Evolutionary conservation across 2,888 invertebrate species (phyloP).

Genomic region (Nebria brevicollis): DNA sequence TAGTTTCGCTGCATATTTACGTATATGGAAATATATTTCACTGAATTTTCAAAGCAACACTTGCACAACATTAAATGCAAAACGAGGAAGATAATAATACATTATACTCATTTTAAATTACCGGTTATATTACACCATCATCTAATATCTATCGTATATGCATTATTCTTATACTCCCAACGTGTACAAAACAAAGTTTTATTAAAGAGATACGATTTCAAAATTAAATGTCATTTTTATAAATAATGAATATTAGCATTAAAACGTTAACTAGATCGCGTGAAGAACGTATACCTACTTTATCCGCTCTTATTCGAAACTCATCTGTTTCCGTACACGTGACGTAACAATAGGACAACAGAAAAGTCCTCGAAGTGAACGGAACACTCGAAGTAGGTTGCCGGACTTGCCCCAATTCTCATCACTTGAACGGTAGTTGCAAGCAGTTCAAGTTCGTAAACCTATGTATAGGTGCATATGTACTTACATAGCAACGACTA

Average conservation of each 20-base stretch:
- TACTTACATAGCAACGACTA: neutral
- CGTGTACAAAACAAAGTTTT: no score
- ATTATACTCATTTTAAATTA: no score
- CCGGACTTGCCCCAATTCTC: conserved; percentile 6
- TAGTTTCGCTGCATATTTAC: neutral
- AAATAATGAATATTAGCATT: neutral
- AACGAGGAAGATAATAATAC: no score
- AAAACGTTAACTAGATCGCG: neutral
- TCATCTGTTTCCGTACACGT: conserved; percentile 3
- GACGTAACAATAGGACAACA: conserved; percentile 19
- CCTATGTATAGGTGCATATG: neutral
- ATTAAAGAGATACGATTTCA: no score
- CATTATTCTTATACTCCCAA: no score
- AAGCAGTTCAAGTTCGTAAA: neutral
- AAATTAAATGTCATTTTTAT: no score
- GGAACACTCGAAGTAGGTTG: conserved; percentile 6
- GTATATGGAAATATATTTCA: neutral
- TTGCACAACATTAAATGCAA: no score
- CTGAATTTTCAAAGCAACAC: neutral
- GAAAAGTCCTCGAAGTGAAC: conserved; percentile 14
- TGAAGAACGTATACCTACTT: neutral
- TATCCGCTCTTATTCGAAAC: neutral
- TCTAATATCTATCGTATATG: no score
- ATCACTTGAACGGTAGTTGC: neutral
- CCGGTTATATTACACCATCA: no score